Percentiles rank a stretch among this genome's conserved stretches.
phyloP scores from a whole-genome alignment of 1,140 invertebrate genomes.

The Pissodes strobi region DNA sequence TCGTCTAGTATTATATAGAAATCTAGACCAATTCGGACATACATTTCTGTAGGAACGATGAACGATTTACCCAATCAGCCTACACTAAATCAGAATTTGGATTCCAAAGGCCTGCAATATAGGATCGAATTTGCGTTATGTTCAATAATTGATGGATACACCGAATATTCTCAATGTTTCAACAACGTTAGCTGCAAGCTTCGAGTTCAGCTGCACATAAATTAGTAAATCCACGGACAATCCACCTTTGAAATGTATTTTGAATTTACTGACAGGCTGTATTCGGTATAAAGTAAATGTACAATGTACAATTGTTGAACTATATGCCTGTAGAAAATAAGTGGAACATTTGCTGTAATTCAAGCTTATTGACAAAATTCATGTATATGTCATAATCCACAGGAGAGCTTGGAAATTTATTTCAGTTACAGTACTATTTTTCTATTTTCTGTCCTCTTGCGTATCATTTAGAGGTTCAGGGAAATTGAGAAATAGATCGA shows the following conservation, averaged over 20 bases:
- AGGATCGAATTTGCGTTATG: conserved; percentile 36
- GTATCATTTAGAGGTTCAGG: no score
- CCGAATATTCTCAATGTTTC: conserved; percentile 37
- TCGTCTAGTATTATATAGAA: no score
- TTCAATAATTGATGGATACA: conserved; percentile 36
- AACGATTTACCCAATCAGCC: conserved; percentile 40
- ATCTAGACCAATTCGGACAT: conserved; percentile 10
- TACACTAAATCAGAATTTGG: conserved; percentile 33
- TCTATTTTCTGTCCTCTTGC: no score
- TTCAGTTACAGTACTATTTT: no score
- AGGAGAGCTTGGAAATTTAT: no score
- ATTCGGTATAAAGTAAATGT: no score
- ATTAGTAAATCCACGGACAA: conserved; percentile 5
- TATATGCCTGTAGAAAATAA: no score
- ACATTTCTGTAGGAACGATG: conserved; percentile 21
- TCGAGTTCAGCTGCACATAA: background rate
- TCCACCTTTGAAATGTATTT: conserved; percentile 4
- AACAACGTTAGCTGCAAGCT: conserved; percentile 16
- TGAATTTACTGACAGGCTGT: background rate
- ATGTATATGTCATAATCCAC: no score
- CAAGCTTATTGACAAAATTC: no score
- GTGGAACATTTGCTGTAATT: no score
- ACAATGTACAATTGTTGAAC: no score
- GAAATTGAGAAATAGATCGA: no score
- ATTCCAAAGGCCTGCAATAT: conserved; percentile 29